A percentile compares a stretch with the other conserved stretches of the same genome.
These are phyloP conservation scores for Zeuzera pyrina DNA, from an alignment of 2,888 invertebrate genomes.

Conservation along the genomic window DNA sequence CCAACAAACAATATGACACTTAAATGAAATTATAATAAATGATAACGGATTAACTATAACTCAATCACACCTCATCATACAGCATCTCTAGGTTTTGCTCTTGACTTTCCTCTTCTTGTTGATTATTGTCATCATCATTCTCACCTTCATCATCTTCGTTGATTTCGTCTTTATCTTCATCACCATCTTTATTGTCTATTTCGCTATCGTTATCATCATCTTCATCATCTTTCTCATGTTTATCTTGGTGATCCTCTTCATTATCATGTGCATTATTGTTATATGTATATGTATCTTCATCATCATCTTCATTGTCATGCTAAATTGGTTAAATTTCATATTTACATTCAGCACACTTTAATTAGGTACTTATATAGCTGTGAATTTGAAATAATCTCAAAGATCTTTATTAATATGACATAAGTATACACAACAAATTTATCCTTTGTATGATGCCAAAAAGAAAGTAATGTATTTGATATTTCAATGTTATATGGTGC, in stretches of 20 bases:
- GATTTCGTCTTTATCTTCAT: constrained; percentile 32
- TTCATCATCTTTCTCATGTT: constrained; percentile 26
- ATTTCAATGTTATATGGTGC: no score
- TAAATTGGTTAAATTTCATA: no score
- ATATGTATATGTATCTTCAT: constrained; percentile 17
- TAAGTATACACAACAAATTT: no score
- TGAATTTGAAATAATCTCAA: no score
- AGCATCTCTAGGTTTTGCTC: constrained; percentile 24
- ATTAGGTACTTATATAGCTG: no score
- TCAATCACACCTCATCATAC: constrained; percentile 39
- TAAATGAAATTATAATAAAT: constrained; percentile 14
- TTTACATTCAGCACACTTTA: no score
- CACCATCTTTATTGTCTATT: constrained; percentile 24
- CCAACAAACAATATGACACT: constrained; percentile 4
- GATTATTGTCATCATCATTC: constrained; percentile 27
- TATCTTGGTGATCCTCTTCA: constrained; percentile 29
- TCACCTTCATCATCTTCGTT: constrained; percentile 26
- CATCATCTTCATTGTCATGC: constrained; percentile 17
- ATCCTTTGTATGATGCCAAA: no score
- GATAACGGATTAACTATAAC: constrained; percentile 5
- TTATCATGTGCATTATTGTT: constrained; percentile 24
- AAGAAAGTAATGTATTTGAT: no score
- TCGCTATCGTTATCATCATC: constrained; percentile 28
- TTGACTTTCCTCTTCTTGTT: constrained; percentile 33
- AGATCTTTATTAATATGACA: no score